Base-by-base conservation (phyloP, 2,113 vertebrate species). In the Nothobranchius furzeri region DNA sequence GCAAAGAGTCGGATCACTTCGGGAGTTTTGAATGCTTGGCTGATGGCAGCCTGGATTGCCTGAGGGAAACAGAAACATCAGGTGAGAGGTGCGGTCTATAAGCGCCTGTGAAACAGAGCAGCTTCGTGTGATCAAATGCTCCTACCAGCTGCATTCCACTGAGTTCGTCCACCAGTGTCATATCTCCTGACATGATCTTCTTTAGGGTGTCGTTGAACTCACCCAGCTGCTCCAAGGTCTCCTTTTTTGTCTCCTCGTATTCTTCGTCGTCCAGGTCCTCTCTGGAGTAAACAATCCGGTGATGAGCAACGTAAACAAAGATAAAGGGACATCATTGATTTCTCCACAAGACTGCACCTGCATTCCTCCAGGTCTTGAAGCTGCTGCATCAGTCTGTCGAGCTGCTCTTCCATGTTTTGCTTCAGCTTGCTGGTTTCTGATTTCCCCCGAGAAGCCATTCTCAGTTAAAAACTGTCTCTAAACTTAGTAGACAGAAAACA, bases 31-130 rank as follows among this genome's bases (percentile, higher is more conserved):
- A 99, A 99, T 0, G 98, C 97, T 85, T 99, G 97, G 85, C 97
- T 99, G 88, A 99, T 99, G 60, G 98, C 97, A 69, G 97, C 97
- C 82, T 99, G 98, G 78, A 96, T 99, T 20, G 97, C 98, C 97
- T 99, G 79, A 57, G 76, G 36, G 76, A 49, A 9, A 86, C 10
- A 86, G 50, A 64, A 49, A 55, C 79, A 62, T 37, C 2, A 3
- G 11, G 7, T 35, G 30, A 47, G 7, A 20, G 20, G 20, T 20
- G 20, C 20, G 1, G 20, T 12, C 58, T 52, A 9, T 20, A 2
- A 20, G 9, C n/a, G 9, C 15, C 3, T 9, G 48, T 50, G 3
- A 50, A 50, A 50, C n/a, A 7, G 47, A 40, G 37, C 37, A 48
- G 14, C 14, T n/a, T n/a, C 14, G 45, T 17, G 60, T 13, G 6